phyloP scores from a whole-genome alignment of 2,888 invertebrate species.

The Nephrocerus scutellatus region DNA sequence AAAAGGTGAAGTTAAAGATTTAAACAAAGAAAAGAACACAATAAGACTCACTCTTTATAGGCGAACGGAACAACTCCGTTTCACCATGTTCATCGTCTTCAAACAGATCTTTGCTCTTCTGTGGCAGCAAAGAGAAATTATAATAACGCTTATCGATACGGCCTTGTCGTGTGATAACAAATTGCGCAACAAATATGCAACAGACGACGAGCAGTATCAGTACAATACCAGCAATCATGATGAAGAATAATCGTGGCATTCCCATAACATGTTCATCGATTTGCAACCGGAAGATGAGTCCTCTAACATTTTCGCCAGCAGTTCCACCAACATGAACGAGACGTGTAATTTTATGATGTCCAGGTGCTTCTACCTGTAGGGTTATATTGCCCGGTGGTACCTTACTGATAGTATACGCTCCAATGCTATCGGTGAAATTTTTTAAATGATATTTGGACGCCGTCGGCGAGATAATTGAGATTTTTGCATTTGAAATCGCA shows the following conservation, averaged over 20 bases:
- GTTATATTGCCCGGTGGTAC: conserved; percentile 47
- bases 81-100: conserved; percentile 45
- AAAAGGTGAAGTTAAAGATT: background rate
- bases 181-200: conserved; percentile 39
- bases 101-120: conserved; percentile 41
- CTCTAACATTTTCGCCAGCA: conserved; percentile 49
- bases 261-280: conserved; percentile 64
- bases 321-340: conserved; percentile 35
- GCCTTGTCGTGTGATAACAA: conserved; percentile 30
- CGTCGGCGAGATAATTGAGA: conserved; percentile 48
- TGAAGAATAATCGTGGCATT: conserved; percentile 68
- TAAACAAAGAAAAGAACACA: conserved; percentile 1
- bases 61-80: conserved; percentile 44
- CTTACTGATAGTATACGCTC: conserved; percentile 33
- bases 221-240: conserved; percentile 60
- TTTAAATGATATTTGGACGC: conserved; percentile 41
- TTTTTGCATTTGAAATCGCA: conserved; percentile 51
- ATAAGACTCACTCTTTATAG: conserved; percentile 40
- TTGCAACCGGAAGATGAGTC: conserved; percentile 61
- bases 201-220: conserved; percentile 35
- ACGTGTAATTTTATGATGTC: conserved; percentile 51
- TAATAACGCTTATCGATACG: conserved; percentile 40
- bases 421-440: conserved; percentile 38
- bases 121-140: conserved; percentile 44
- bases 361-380: conserved; percentile 53